Base-by-base conservation (phyloP, 2,113 vertebrate genomes). In the Melanotaenia duboulayi region DNA sequence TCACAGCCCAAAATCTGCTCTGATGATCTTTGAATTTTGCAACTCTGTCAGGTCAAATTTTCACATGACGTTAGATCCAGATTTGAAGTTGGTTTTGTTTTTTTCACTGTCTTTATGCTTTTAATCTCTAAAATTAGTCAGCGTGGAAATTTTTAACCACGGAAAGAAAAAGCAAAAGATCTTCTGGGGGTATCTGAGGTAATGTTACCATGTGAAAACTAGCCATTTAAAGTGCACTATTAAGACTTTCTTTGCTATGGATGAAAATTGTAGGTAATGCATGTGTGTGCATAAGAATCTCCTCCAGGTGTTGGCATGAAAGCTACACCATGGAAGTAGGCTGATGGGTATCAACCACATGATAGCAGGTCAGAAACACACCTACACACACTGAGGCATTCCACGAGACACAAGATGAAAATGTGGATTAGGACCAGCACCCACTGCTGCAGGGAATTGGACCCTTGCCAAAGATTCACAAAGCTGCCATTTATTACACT, bases 1-100 rank as follows among this genome's bases (percentile, higher is more conserved):
- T 81, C 54, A 0, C 54, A 64, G 78, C 78, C 80, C 51, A 0
- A 62, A 71, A 68, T 57, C 74, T 84, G 69, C 78, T 57, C 78
- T 79, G 82, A 83, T 82, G 86, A 66, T 81, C 82, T 83, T 64
- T 76, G 65, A 75, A 49, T 74, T 83, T 81, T 82, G 62, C 73
- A 77, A 60, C 75, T 65, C 63, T 74, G 72, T 81, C 82, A 71
- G 68, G 42, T 86, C 57, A 4, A 51, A 63, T 65, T 25, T 68
- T n/a, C 62, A 57, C 50, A 12, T 48, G 35, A 50, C 39, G 32
- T 12, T 32, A 77, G 65, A 66, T 58, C 54, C 24, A 58, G 46
- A 48, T 57, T 22, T 16, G 16, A 42, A 17, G 17, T 17, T 35
- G 48, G 46, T 58, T 39, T 12, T 32, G 16, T 35, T 56, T 51